Evolutionary conservation across 2,113 vertebrate species (phyloP).

Genomic region (Apteryx mantelli): DNA sequence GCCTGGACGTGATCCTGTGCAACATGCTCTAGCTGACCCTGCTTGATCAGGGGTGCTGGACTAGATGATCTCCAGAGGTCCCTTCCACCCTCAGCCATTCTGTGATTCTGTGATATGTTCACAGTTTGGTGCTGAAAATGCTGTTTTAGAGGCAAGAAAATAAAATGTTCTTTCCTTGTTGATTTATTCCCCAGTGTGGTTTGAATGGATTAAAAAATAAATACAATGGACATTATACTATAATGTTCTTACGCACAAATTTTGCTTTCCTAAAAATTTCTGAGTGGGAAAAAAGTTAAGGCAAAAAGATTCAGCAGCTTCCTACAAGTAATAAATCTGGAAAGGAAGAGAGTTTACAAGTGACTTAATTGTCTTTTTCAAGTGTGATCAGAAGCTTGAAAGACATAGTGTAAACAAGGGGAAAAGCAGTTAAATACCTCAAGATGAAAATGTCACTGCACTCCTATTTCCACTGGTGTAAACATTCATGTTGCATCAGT

Average conservation of each 20-base stretch:
- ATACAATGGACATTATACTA: background rate
- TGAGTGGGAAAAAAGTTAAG: background rate
- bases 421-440: background rate
- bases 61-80: too few relatives aligned
- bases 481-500: background rate
- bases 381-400: background rate
- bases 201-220: background rate
- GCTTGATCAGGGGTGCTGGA: too few relatives aligned
- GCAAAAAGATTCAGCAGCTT: background rate
- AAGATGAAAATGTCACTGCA: background rate
- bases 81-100: too few relatives aligned
- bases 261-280: background rate
- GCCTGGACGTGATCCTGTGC: too few relatives aligned
- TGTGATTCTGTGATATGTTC: background rate
- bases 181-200: background rate
- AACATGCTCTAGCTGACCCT: too few relatives aligned
- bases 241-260: background rate
- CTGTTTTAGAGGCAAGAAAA: background rate
- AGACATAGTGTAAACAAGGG: background rate
- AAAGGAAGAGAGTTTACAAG: background rate
- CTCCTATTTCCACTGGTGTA: background rate
- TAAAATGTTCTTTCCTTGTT: background rate
- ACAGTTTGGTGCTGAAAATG: background rate
- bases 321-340: background rate
- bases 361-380: background rate